Conservation (phyloP, 2,113 vertebrate genomes). For the Corynorhinus townsendii region DNA sequence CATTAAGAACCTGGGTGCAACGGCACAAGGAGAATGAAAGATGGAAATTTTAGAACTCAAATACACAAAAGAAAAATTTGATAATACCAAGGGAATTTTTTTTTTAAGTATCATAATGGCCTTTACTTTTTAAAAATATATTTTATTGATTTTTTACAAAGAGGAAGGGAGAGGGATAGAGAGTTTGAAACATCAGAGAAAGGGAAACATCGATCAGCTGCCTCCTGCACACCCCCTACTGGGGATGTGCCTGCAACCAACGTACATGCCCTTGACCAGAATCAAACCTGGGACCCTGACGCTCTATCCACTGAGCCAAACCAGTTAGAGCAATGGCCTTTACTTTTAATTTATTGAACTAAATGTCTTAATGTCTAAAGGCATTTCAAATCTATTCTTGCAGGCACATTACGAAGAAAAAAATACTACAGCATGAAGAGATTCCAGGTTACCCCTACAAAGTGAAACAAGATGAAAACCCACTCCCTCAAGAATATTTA, state of each 20-base stretch:
- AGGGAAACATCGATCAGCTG: too few species aligned
- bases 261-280: too few species aligned
- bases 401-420: neutral
- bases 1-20: neutral
- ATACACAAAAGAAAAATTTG: neutral
- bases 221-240: too few species aligned
- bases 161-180: too few species aligned
- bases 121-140: neutral
- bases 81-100: neutral
- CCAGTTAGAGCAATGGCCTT: neutral
- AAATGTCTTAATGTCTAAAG: neutral
- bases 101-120: neutral
- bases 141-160: too few species aligned
- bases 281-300: too few species aligned
- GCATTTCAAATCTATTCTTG: neutral
- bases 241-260: too few species aligned
- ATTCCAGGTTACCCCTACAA: neutral
- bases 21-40: neutral
- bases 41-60: neutral
- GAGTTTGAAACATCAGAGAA: too few species aligned
- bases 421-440: neutral
- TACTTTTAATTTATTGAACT: slow-evolving; percentile 3
- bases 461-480: neutral
- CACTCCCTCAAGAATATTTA: neutral
- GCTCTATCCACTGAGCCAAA: too few species aligned